Percentiles rank a stretch among this genome's conserved stretches.
phyloP scores from a whole-genome alignment of 2,888 invertebrate species.

The Trachelus tabidus region DNA sequence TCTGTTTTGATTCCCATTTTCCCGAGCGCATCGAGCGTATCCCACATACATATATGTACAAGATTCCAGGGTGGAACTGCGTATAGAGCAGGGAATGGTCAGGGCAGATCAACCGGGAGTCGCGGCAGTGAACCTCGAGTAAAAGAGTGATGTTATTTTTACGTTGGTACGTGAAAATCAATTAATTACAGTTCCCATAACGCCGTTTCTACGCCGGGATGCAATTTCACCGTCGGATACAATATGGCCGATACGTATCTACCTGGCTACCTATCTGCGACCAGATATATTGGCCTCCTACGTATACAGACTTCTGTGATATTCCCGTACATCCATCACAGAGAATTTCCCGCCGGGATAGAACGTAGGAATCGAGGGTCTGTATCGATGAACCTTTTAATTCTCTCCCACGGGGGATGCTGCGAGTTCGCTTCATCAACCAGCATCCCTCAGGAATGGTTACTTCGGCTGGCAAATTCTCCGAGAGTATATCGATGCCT shows the following conservation, averaged over 20 bases:
- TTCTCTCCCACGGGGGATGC: constrained; percentile 33
- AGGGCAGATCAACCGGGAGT: neutral
- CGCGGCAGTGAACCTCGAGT: neutral
- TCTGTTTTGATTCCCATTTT: neutral
- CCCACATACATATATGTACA: neutral
- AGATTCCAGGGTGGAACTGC: neutral
- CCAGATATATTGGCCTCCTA: neutral
- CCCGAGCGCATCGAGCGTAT: neutral
- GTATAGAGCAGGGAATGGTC: neutral
- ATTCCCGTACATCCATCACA: neutral
- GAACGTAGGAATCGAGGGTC: neutral
- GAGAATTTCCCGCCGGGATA: neutral
- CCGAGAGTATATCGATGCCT: constrained; percentile 16
- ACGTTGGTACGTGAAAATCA: constrained; percentile 2
- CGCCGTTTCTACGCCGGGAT: neutral
- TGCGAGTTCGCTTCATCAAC: constrained; percentile 35
- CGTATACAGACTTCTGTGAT: neutral
- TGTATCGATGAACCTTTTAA: constrained; percentile 23
- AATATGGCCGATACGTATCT: neutral
- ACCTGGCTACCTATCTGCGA: constrained; percentile 6
- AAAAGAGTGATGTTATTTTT: neutral
- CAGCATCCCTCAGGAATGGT: constrained; percentile 24
- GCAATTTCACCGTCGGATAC: constrained; percentile 4
- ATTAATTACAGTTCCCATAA: constrained; percentile 1
- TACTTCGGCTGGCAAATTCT: constrained; percentile 34